Base-by-base conservation (phyloP, 2,113 vertebrate species). In the Melanotaenia duboulayi region DNA sequence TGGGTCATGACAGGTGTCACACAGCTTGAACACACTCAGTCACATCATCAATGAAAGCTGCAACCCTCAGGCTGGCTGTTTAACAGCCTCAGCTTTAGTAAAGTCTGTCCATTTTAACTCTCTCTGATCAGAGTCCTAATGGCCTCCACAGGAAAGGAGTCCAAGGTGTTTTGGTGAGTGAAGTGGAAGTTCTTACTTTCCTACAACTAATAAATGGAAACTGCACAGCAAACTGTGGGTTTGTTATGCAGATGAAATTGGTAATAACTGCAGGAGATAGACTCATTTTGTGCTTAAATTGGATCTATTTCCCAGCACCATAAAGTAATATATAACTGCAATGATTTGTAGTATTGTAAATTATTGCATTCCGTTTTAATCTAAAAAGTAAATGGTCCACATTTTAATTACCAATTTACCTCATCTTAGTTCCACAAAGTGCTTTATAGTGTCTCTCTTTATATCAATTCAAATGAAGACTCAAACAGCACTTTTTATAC, bases 101-200 rank as follows among this genome's bases (percentile, higher is more conserved):
- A 80, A 80, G 51, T 67, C 74, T 78, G 77, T 74, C 56, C 55
- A 59, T 71, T 44, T 74, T 55, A 78, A 60, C 61, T 80, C 37
- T 28, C 39, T 79, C 76, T 85, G 86, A 93, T 90, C 86, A 84
- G 20, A 49, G 59, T 82, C 81, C 51, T 90, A 89, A 88, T 90
- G 65, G 78, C 71, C 79, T 86, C 82, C 39, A 22, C 66, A 71
- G 79, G 78, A 78, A 80, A 60, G 16, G 59, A 75, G 57, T 73
- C 52, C 17, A 46, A 65, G 69, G 65, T 76, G 20, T 85, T 81
- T 71, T 69, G 71, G 65, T 72, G 63, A 82, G 66, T 65, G 75
- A 74, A 88, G 80, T 85, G 78, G 67, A 89, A 75, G 71, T 70
- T 83, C 42, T 74, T 78, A 24, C 59, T 84, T 82, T 87, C 54